A percentile compares a stretch with the other conserved stretches of the same genome.
Evolutionary conservation across 2,113 vertebrate genomes (phyloP).

Genomic region (Mormoops blainvillei): DNA sequence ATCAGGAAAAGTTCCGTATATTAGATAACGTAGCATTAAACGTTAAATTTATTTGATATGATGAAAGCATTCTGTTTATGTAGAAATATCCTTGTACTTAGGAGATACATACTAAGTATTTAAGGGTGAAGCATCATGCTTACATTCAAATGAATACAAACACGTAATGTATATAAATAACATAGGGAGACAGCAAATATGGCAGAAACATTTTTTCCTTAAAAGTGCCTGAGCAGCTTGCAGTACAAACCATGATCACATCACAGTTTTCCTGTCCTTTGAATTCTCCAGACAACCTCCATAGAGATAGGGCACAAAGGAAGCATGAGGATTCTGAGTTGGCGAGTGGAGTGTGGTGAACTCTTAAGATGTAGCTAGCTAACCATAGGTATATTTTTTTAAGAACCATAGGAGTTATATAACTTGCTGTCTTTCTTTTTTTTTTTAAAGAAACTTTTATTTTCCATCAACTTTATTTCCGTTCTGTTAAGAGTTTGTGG

Average conservation of each 20-base stretch:
- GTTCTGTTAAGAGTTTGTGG: no score
- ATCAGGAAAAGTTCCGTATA: not conserved
- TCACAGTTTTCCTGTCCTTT: not conserved
- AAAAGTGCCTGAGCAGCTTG: not conserved
- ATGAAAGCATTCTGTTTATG: not conserved
- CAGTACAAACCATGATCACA: not conserved
- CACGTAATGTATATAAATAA: not conserved
- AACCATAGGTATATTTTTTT: not conserved
- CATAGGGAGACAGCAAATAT: not conserved
- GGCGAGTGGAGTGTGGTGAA: not conserved
- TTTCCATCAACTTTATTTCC: no score
- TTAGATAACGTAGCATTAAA: not conserved
- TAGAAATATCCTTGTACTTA: not conserved
- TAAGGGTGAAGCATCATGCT: not conserved
- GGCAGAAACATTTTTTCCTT: not conserved
- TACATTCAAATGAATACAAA: not conserved
- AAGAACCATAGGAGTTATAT: not conserved
- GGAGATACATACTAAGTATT: not conserved
- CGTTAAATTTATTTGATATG: not conserved
- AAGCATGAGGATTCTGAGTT: not conserved
- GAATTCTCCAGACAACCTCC: not conserved
- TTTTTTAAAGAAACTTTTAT: no score
- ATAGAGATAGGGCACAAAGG: not conserved
- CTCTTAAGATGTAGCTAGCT: not conserved
- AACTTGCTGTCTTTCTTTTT: not conserved